phyloP scores from a whole-genome alignment of 2,888 invertebrate genomes.

The Pheosia gnoma region DNA sequence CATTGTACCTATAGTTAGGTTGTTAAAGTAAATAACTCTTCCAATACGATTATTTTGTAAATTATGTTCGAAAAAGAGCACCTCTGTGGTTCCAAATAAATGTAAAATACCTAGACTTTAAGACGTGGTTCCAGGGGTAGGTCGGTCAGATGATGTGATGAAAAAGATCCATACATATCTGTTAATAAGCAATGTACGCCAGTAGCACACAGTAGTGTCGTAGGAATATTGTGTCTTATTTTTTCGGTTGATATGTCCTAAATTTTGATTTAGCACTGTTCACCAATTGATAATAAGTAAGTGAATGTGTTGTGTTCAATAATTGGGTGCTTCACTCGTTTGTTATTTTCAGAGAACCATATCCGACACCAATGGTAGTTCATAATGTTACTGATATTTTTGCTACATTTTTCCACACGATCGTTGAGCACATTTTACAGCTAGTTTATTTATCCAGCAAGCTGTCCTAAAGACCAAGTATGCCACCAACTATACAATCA shows the following conservation, averaged over 20 bases:
- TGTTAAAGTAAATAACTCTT: slow-evolving; percentile 56
- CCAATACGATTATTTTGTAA: slow-evolving; percentile 51
- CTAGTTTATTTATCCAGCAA: slow-evolving; percentile 19
- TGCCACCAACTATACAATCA: slow-evolving; percentile 12
- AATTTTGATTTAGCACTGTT: neutral
- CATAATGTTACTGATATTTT: slow-evolving; percentile 16
- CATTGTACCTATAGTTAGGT: slow-evolving; percentile 46
- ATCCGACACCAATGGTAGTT: neutral
- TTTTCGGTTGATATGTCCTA: neutral
- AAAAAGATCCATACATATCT: slow-evolving; percentile 30
- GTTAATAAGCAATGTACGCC: slow-evolving; percentile 19
- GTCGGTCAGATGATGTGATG: slow-evolving; percentile 13
- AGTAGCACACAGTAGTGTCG: neutral
- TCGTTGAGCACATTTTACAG: slow-evolving; percentile 18
- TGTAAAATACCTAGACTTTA: slow-evolving; percentile 32
- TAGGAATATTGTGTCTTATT: neutral
- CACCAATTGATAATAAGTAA: neutral
- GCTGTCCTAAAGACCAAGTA: slow-evolving; percentile 10
- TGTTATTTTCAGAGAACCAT: neutral
- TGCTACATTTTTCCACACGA: slow-evolving; percentile 28
- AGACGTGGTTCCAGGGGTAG: slow-evolving; percentile 9
- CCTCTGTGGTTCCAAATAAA: slow-evolving; percentile 48
- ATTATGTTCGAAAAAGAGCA: slow-evolving; percentile 50
- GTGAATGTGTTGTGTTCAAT: neutral
- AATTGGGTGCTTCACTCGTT: neutral